Base-by-base conservation (phyloP, 2,888 invertebrate genomes). In the Acleris sparsana region DNA sequence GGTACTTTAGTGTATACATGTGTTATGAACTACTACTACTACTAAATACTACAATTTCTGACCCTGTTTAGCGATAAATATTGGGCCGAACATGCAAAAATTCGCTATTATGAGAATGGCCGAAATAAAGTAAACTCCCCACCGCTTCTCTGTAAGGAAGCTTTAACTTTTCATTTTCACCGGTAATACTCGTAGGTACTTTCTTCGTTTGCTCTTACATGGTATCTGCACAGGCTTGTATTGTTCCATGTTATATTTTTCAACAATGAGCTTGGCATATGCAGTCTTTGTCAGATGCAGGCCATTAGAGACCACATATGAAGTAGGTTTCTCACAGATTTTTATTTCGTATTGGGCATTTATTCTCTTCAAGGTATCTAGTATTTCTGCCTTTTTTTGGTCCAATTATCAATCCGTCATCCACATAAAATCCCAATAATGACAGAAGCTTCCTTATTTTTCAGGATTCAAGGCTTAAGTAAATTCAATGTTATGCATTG, bases 101-200 rank as follows among this genome's bases (percentile, higher is more conserved):
- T n/a, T n/a, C n/a, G n/a, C n/a, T n/a, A n/a, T n/a, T n/a, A n/a
- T n/a, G n/a, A n/a, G n/a, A n/a, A n/a, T n/a, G n/a, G n/a, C n/a
- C n/a, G n/a, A 29, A 29, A 6, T 43, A 55, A 2, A 55, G 13
- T 20, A 55, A 17, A 7, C 43, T 20, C 1, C 55, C 55, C 4
- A 55, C 43, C 7, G 43, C 55, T 55, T 55, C 43, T 16, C 43
- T 17, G 18, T 43, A 43, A 6, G 55, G 55, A 33, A 55, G 43
- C 6, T 29, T 53, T n/a, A 13, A 13, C 6, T 29, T 29, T 6
- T n/a, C n/a, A 9, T 25, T 29, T 29, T 53, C 53, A n/a, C 1
- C 3, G 5, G 5, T 39, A 13, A 20, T 39, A 7, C 6, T 13
- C n/a, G 17, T 11, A 1, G n/a, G n/a, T 11, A 13, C 13, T 18